These are phyloP conservation scores for Phortica magna DNA, from an alignment of 2,888 invertebrate genomes.

Conservation along the genomic window DNA sequence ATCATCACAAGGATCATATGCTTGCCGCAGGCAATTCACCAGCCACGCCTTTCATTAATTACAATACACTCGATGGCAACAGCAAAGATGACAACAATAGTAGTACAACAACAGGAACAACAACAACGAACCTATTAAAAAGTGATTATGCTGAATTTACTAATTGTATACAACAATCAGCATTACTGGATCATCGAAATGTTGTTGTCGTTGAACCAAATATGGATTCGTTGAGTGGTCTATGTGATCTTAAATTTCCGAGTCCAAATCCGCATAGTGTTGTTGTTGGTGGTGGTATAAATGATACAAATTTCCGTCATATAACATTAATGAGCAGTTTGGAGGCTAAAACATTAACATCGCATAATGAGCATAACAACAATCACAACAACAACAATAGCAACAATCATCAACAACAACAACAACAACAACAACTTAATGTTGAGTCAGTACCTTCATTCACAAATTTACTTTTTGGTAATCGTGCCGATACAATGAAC, in stretches of 20 bases:
- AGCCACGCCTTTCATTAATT: constrained; percentile 55
- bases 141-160: constrained; percentile 53
- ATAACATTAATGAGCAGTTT: constrained; percentile 51
- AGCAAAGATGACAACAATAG: constrained; percentile 35
- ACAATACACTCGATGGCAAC: constrained; percentile 2
- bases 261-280: constrained; percentile 58
- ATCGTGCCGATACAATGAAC: constrained; percentile 16
- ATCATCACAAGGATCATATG: constrained; percentile 74
- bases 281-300: constrained; percentile 19
- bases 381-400: constrained; percentile 40
- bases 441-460: constrained; percentile 62
- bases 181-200: constrained; percentile 53
- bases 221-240: constrained; percentile 58
- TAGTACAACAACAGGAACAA: constrained; percentile 15
- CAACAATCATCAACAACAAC: constrained; percentile 42
- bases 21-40: constrained; percentile 68
- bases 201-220: constrained; percentile 49
- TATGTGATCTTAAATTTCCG: constrained; percentile 66
- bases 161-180: constrained; percentile 57
- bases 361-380: constrained; percentile 30
- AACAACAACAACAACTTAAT: constrained; percentile 48
- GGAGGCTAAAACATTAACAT: constrained; percentile 19
- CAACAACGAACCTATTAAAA: constrained; percentile 39
- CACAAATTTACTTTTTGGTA: constrained; percentile 59
- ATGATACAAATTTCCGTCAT: constrained; percentile 43